Conservation (phyloP, 2,797 vertebrate genomes). For the Peromyscus eremicus region DNA sequence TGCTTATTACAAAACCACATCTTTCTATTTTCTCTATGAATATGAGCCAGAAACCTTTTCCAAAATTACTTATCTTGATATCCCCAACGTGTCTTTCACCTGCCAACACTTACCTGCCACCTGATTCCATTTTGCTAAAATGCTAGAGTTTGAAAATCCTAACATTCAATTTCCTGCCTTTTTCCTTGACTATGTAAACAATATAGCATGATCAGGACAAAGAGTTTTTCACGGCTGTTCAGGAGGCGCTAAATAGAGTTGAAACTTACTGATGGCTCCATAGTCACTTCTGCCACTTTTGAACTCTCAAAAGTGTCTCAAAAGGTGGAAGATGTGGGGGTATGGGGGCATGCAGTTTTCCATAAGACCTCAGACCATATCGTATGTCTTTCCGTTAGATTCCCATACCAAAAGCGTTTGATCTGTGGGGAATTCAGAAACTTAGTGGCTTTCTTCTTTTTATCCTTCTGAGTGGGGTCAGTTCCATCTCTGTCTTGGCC, state of each 20-base stretch:
- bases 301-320: neutral
- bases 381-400: neutral
- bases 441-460: slow-evolving; percentile 23
- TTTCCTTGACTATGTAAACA: neutral
- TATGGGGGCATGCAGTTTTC: neutral
- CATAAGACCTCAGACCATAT: neutral
- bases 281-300: neutral
- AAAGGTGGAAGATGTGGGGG: neutral
- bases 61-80: slow-evolving; percentile 49
- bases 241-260: neutral
- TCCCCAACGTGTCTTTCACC: slow-evolving; percentile 56
- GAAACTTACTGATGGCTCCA: neutral
- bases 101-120: slow-evolving; percentile 23
- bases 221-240: neutral
- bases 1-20: slow-evolving; percentile 67
- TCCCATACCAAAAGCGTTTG: neutral
- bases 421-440: neutral
- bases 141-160: slow-evolving; percentile 30
- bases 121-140: slow-evolving; percentile 7
- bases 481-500: neutral
- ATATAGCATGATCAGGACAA: neutral
- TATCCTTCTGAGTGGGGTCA: neutral
- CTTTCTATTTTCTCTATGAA: slow-evolving; percentile 66
- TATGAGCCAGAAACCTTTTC: slow-evolving; percentile 46
- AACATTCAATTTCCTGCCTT: neutral